Evolutionary conservation across 1,140 invertebrate genomes (phyloP).

Genomic region (Whitmania pigra): DNA sequence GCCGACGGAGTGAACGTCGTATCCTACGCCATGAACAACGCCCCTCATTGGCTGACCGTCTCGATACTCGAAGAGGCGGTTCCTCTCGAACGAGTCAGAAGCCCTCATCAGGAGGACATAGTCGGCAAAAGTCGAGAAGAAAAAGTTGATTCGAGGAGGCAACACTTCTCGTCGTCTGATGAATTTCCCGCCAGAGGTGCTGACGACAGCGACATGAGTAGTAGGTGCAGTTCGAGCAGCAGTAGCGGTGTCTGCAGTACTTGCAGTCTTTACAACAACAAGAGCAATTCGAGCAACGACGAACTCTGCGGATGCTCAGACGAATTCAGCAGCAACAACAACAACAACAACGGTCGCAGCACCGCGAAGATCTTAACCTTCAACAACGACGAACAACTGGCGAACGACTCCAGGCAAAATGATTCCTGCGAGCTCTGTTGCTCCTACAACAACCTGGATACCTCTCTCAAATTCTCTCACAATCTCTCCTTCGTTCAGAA

Average conservation of each 20-base stretch:
- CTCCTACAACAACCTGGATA: too few relatives aligned
- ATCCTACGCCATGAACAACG: not conserved
- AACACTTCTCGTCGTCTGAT: not conserved
- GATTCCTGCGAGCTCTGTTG: too few relatives aligned
- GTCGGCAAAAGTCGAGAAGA: not conserved
- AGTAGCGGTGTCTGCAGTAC: slow-evolving; percentile 3
- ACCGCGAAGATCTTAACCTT: not conserved
- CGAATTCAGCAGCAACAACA: slow-evolving; percentile 1
- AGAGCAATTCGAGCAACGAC: slow-evolving; percentile 1
- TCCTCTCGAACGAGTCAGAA: not conserved
- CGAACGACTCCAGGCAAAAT: not conserved
- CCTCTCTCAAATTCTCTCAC: too few relatives aligned
- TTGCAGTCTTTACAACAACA: slow-evolving; percentile 3
- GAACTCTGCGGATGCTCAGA: not conserved
- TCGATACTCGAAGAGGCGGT: not conserved
- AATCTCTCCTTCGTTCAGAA: too few relatives aligned
- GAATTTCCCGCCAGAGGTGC: not conserved
- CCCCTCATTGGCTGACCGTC: not conserved
- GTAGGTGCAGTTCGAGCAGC: not conserved
- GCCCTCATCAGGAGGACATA: not conserved
- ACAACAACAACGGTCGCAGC: not conserved
- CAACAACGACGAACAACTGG: not conserved
- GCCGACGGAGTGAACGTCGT: slow-evolving; percentile 13
- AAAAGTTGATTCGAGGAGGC: not conserved
- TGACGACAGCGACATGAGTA: not conserved